A percentile compares a stretch with the other conserved stretches of the same genome.
These are phyloP conservation scores for Drosophila quadrilineata DNA, from an alignment of 1,140 invertebrate genomes.

Conservation along the genomic window DNA sequence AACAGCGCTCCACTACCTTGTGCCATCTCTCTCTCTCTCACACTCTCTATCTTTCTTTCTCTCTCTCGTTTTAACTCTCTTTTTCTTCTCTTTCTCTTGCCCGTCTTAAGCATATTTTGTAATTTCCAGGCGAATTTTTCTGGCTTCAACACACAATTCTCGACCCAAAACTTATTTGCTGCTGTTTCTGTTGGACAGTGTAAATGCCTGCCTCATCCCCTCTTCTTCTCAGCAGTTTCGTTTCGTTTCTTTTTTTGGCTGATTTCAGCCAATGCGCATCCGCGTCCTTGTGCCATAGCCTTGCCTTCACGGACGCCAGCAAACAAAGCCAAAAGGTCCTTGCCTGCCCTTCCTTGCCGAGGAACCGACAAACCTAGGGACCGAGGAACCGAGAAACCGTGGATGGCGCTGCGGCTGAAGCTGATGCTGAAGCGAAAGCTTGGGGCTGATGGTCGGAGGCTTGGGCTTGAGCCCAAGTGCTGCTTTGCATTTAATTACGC, in stretches of 20 bases:
- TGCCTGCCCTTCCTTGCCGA: conserved; percentile 9
- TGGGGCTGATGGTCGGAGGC: no score
- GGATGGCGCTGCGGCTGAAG: no score
- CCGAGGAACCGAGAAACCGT: no score
- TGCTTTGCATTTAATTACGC: conserved; percentile 79
- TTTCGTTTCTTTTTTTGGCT: not conserved
- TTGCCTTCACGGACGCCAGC: conserved; percentile 33
- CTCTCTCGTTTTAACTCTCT: not conserved
- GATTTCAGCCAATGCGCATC: not conserved
- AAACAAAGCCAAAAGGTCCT: conserved; percentile 36
- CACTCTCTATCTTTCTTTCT: conserved; percentile 24
- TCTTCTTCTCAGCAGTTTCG: not conserved
- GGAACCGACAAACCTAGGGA: no score
- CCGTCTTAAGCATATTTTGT: conserved; percentile 1
- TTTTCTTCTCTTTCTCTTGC: not conserved
- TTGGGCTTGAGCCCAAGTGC: conserved; percentile 41
- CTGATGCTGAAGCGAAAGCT: no score
- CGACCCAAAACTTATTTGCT: conserved; percentile 41
- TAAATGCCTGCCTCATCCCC: not conserved
- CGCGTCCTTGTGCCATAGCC: conserved; percentile 29
- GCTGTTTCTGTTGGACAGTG: conserved; percentile 14
- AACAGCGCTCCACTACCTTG: conserved; percentile 59
- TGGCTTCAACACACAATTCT: conserved; percentile 17
- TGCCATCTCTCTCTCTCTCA: no score
- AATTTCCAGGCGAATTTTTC: conserved; percentile 32